Evolutionary conservation across 2,888 invertebrate genomes (phyloP), one percentile per base, ranked within the genome.

Genomic region (Thera obeliscata): DNA sequence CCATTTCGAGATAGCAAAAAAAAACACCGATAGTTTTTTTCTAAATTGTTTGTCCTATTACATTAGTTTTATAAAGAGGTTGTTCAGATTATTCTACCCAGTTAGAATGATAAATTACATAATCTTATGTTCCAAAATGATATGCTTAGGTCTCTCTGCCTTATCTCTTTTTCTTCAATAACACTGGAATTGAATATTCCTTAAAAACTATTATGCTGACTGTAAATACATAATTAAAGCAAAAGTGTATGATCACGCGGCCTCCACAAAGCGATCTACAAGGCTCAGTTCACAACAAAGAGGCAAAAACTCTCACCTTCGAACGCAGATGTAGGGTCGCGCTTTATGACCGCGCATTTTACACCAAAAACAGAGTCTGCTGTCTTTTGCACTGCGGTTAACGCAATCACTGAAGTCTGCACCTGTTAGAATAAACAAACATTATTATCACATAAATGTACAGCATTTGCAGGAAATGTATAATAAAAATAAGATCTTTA

Each of bases 221-320:
- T 33, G 64, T 69, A 69, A 60, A 33, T 61, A 66, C 56, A 64
- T 67, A 67, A 67, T 71, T 69, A 62, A 67, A 71, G 35, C 65
- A 69, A 33, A 58, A 64, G 66, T 60, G 63, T 33, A 69, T 60
- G 57, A 54, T 22, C 54, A 57, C 63, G 74, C 63, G 74, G 58
- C 72, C 71, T 72, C 65, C 74, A 68, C 67, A 66, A 63, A 55
- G 71, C 70, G 67, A 64, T 68, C 66, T 68, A 72, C 73, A 70
- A 73, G 74, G 72, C 56, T 72, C 71, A 66, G 68, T 73, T 65
- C 56, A 63, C 61, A 73, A 74, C 73, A 69, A 68, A 71, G 35
- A 55, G 71, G 67, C 75, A 81, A 80, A 77, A 74, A 69, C 61
- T 68, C 78, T 84, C 72, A 86, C 86, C 84, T 84, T 84, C 77